Conservation (phyloP, 2,113 vertebrate genomes). For the Camelus dromedarius region DNA sequence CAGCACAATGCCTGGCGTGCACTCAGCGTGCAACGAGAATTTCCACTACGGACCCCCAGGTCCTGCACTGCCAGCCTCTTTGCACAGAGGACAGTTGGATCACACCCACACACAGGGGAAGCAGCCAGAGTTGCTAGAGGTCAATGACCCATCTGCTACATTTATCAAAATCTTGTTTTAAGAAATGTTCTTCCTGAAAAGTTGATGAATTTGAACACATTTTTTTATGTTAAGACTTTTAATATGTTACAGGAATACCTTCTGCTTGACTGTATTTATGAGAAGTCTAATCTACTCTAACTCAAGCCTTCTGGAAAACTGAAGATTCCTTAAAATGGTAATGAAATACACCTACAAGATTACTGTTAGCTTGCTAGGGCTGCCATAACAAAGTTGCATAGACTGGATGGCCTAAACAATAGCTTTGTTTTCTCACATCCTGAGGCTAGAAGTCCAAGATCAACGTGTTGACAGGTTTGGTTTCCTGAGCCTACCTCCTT, state of each 20-base stretch:
- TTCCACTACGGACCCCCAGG: background rate
- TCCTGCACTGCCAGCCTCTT: background rate
- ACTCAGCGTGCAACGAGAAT: background rate
- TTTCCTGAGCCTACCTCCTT: background rate
- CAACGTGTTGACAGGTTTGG: background rate
- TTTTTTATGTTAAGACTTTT: background rate
- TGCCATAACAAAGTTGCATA: background rate
- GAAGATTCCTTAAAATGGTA: background rate
- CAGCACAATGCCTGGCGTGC: accelerated
- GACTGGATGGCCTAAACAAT: background rate
- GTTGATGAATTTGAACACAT: background rate
- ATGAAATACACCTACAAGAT: background rate
- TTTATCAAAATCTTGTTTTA: background rate
- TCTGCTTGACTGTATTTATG: background rate
- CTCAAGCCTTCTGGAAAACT: background rate
- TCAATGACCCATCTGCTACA: background rate
- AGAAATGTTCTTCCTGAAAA: conserved; percentile 11
- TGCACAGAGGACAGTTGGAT: background rate
- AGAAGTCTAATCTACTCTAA: background rate
- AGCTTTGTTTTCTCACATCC: background rate
- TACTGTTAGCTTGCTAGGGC: background rate
- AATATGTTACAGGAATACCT: background rate
- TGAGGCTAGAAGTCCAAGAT: no score
- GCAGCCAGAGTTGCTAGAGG: background rate
- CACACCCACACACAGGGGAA: background rate